Evolutionary conservation across 37 sponge, comb jelly and placozoan genomes (phyloP).

Genomic region (Cladorhizidae sp.): DNA sequence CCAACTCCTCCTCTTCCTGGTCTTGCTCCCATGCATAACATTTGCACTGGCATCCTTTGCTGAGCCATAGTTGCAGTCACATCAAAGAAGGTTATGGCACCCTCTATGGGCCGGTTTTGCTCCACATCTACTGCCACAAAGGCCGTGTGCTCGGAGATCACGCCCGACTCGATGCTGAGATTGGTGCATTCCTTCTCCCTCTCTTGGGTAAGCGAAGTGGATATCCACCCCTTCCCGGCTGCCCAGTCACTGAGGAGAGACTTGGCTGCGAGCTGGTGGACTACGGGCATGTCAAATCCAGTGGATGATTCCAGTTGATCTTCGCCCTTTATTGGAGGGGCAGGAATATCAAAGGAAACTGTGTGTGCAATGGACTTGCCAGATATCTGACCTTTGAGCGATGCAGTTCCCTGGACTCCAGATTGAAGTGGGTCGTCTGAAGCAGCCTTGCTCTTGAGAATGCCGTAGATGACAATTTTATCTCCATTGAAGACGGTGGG

Average conservation of each 20-base stretch:
- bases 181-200: conserved; percentile 42
- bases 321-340: not conserved
- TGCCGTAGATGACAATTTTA: conserved; percentile 66
- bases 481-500: conserved; percentile 74
- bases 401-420: conserved; percentile 23
- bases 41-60: not conserved
- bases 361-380: conserved; percentile 33
- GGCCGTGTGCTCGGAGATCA: conserved; percentile 70
- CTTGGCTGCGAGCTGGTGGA: conserved; percentile 83
- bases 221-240: not conserved
- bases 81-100: conserved; percentile 63
- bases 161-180: conserved; percentile 70
- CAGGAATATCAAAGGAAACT: conserved; percentile 23
- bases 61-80: conserved; percentile 23
- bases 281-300: conserved; percentile 24
- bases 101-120: conserved; percentile 53
- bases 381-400: conserved; percentile 45
- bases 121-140: conserved; percentile 76
- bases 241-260: conserved; percentile 59
- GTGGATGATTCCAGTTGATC: conserved; percentile 1
- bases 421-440: not conserved
- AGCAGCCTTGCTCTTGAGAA: conserved; percentile 21
- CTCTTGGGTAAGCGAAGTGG: not conserved
- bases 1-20: no score
- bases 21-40: no score